These are phyloP conservation scores for Neelides folsomi DNA, from an alignment of 2,888 invertebrate genomes.

Conservation along the genomic window DNA sequence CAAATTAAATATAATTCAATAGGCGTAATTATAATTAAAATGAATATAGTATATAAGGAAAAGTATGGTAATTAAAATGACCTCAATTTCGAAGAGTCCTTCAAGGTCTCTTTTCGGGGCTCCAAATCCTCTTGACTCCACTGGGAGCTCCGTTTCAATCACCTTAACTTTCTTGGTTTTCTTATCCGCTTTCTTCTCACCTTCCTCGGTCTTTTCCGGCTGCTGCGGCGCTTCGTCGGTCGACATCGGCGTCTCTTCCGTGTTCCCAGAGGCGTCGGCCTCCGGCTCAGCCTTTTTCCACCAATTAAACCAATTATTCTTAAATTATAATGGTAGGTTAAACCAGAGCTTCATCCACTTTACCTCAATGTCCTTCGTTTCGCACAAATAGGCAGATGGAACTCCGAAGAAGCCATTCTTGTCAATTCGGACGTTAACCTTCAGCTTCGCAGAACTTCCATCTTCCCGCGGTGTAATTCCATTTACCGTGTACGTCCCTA, in stretches of 20 bases:
- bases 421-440: conserved; percentile 89
- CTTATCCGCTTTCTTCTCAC: conserved; percentile 10
- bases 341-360: too few relatives aligned
- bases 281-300: conserved; percentile 6
- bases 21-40: conserved; percentile 2
- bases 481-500: conserved; percentile 61
- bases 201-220: conserved; percentile 38
- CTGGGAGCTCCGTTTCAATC: conserved; percentile 33
- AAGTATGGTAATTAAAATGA: too few relatives aligned
- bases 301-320: not conserved
- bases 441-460: conserved; percentile 87
- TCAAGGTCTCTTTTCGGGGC: conserved; percentile 47
- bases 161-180: conserved; percentile 40
- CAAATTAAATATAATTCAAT: conserved; percentile 3
- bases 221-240: conserved; percentile 42
- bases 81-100: conserved; percentile 64
- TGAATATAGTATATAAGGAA: not conserved
- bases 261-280: conserved; percentile 13
- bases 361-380: conserved; percentile 33
- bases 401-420: conserved; percentile 82
- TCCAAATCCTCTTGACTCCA: too few relatives aligned
- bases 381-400: conserved; percentile 61
- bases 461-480: conserved; percentile 74
- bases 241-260: conserved; percentile 13
- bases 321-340: too few relatives aligned